Evolutionary conservation across 64 coral and sea anemone species (phyloP).

Genomic region (Acropora tenuis): DNA sequence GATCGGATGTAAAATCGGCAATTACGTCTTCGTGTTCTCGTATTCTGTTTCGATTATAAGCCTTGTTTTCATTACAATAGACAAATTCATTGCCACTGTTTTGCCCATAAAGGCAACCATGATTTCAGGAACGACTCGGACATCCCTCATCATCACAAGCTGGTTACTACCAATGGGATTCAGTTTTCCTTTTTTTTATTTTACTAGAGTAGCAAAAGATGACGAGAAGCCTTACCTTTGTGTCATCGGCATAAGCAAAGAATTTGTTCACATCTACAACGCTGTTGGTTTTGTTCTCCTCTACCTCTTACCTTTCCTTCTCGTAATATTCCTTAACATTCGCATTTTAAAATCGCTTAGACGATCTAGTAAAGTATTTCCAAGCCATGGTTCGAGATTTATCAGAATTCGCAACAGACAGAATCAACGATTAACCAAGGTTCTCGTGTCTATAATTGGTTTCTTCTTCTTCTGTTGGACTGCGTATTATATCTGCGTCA

Average conservation of each 20-base stretch:
- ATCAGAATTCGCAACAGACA: neutral
- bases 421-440: neutral
- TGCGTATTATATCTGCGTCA: neutral
- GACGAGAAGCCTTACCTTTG: neutral
- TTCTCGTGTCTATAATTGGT: neutral
- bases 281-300: neutral
- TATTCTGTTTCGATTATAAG: neutral
- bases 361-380: no score
- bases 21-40: neutral
- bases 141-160: neutral
- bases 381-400: no score
- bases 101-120: neutral
- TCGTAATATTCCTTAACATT: neutral
- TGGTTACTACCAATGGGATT: neutral
- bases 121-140: neutral
- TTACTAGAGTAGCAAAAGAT: neutral
- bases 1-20: neutral
- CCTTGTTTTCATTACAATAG: neutral
- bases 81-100: neutral
- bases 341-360: neutral
- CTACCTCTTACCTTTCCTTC: neutral
- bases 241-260: neutral
- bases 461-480: constrained; percentile 2
- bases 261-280: neutral
- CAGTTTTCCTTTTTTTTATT: neutral